Conservation (phyloP, 2,888 invertebrate species). For the Drosophila neonasuta region DNA sequence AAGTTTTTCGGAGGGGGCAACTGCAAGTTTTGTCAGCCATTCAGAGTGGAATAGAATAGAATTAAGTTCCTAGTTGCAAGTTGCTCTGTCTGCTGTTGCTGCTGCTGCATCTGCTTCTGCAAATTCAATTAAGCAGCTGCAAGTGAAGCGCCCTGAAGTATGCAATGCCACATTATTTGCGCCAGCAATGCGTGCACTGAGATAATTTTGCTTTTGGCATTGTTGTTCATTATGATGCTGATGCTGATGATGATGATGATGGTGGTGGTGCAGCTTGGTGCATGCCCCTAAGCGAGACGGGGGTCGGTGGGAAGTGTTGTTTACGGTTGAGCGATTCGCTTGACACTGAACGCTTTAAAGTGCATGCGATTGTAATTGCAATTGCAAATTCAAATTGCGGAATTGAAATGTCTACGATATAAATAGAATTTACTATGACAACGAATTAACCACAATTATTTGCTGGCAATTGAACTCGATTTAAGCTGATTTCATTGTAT, state of each 20-base stretch:
- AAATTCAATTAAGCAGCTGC: slow-evolving; percentile 61
- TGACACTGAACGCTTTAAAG: slow-evolving; percentile 5
- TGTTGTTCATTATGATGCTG: slow-evolving; percentile 25
- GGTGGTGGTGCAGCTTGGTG: not conserved
- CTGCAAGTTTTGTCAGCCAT: slow-evolving; percentile 45
- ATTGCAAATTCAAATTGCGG: not conserved
- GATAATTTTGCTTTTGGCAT: slow-evolving; percentile 34
- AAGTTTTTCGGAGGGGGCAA: slow-evolving; percentile 23
- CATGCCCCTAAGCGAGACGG: not conserved
- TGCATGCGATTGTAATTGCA: slow-evolving; percentile 5
- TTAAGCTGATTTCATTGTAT: slow-evolving; percentile 47
- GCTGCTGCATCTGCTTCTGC: slow-evolving; percentile 3
- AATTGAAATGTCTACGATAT: not conserved
- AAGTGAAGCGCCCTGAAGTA: slow-evolving; percentile 36
- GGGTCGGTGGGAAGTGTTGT: not conserved
- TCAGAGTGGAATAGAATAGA: slow-evolving; percentile 40
- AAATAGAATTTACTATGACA: slow-evolving; percentile 22
- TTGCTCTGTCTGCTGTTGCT: slow-evolving; percentile 1
- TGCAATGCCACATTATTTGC: slow-evolving; percentile 38
- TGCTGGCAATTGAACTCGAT: slow-evolving; percentile 39
- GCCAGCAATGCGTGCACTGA: slow-evolving; percentile 14
- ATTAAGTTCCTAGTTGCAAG: slow-evolving; percentile 37
- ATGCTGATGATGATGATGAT: not conserved
- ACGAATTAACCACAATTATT: slow-evolving; percentile 48
- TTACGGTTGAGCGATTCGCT: slow-evolving; percentile 28